Evolutionary conservation across 1,140 invertebrate species (phyloP).

Genomic region (Papilio dardanus): DNA sequence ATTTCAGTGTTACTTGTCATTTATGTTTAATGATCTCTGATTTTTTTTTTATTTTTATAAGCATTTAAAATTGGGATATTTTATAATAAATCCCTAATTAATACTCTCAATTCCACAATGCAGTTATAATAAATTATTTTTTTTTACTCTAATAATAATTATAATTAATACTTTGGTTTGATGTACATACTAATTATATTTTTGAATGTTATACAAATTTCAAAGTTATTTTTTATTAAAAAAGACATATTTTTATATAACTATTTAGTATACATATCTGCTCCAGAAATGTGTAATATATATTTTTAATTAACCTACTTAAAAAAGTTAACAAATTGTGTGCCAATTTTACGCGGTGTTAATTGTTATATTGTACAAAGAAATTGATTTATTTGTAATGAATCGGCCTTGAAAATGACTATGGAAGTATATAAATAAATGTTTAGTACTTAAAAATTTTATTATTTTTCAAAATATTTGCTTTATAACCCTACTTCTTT

Average conservation of each 20-base stretch:
- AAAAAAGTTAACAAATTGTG: constrained; percentile 17
- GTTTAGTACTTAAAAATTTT: constrained; percentile 40
- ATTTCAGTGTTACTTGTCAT: constrained; percentile 35
- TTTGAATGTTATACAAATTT: constrained; percentile 32
- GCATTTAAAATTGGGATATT: constrained; percentile 2
- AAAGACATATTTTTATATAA: constrained; percentile 36
- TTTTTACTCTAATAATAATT: constrained; percentile 26
- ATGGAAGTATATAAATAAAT: constrained; percentile 37
- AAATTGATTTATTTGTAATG: constrained; percentile 20
- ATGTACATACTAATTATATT: constrained; percentile 32
- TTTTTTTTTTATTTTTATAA: constrained; percentile 32
- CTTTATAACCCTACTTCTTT: too few relatives aligned
- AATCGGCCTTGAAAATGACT: constrained; percentile 33
- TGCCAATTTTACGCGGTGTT: constrained; percentile 24
- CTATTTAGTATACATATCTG: constrained; percentile 26
- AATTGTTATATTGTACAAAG: constrained; percentile 28
- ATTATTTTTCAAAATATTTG: constrained; percentile 22
- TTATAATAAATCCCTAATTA: constrained; percentile 5
- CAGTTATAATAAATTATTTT: neutral
- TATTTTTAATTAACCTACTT: constrained; percentile 13
- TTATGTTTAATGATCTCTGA: constrained; percentile 29
- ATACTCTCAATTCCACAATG: constrained; percentile 30
- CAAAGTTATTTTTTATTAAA: constrained; percentile 30
- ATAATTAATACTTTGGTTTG: constrained; percentile 23
- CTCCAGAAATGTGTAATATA: constrained; percentile 16